phyloP scores from a whole-genome alignment of 1,140 invertebrate species.

The Eubasilissa regina region DNA sequence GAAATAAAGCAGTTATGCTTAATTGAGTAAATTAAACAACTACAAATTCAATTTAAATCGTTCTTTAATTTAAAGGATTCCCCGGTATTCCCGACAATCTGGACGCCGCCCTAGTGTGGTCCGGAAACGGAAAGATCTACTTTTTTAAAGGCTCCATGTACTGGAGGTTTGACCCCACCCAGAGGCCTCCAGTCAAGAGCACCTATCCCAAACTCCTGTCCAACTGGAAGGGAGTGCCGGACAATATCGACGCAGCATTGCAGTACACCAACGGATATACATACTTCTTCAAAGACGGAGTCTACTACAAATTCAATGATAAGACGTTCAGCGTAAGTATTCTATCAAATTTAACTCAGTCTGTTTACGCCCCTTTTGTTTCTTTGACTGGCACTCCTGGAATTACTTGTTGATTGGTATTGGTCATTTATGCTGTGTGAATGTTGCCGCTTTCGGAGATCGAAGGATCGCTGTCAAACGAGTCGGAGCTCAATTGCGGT shows the following conservation, averaged over 20 bases:
- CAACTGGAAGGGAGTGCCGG: conserved; percentile 93
- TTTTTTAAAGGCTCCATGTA: conserved; percentile 95
- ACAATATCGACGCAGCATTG: conserved; percentile 90
- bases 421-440: no score
- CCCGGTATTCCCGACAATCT: conserved; percentile 93
- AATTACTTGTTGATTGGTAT: no score
- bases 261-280: conserved; percentile 95
- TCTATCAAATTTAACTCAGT: not conserved
- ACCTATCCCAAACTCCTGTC: conserved; percentile 91
- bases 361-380: no score
- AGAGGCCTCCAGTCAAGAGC: conserved; percentile 87
- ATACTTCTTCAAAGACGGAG: conserved; percentile 94
- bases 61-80: no score
- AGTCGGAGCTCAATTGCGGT: no score
- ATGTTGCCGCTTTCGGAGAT: no score
- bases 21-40: no score
- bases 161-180: conserved; percentile 93
- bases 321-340: conserved; percentile 87
- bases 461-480: no score
- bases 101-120: conserved; percentile 95
- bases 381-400: no score
- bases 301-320: conserved; percentile 96
- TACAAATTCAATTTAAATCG: no score
- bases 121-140: conserved; percentile 96
- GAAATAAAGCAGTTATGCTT: no score